Percentiles rank a stretch among this genome's conserved stretches.
Conservation (phyloP, 1,140 invertebrate genomes). For the Drosophila elegans region DNA sequence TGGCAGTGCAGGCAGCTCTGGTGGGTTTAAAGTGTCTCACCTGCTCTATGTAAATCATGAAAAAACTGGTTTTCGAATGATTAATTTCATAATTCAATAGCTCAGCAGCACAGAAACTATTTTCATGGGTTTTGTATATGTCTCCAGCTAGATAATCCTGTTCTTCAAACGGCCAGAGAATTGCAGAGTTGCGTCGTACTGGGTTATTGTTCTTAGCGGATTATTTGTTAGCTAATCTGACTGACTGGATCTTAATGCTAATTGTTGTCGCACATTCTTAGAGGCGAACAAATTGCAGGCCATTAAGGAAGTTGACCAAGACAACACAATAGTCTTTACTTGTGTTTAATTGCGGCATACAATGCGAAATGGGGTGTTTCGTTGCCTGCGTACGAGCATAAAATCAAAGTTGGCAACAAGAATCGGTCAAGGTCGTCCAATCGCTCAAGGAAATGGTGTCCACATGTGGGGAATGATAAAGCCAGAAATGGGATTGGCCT, state of each 20-base stretch:
- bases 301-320: constrained; percentile 49
- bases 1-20: constrained; percentile 41
- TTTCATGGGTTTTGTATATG: constrained; percentile 39
- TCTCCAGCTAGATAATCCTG: constrained; percentile 12
- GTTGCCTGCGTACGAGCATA: background rate
- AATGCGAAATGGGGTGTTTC: background rate
- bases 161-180: constrained; percentile 16
- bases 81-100: constrained; percentile 80
- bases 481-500: constrained; percentile 40
- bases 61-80: constrained; percentile 71
- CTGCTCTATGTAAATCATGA: constrained; percentile 75
- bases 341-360: constrained; percentile 20
- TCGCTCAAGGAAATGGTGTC: constrained; percentile 13
- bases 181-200: constrained; percentile 7
- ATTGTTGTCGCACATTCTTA: constrained; percentile 32
- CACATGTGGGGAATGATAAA: constrained; percentile 27
- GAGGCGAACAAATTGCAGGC: constrained; percentile 34
- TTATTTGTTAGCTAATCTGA: constrained; percentile 14
- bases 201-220: constrained; percentile 28
- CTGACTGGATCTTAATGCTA: constrained; percentile 13
- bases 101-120: constrained; percentile 55
- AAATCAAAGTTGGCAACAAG: constrained; percentile 19
- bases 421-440: constrained; percentile 51
- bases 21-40: constrained; percentile 79
- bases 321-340: constrained; percentile 16